Base-by-base conservation (phyloP, 1,140 invertebrate genomes). In the Nephotettix cincticeps region DNA sequence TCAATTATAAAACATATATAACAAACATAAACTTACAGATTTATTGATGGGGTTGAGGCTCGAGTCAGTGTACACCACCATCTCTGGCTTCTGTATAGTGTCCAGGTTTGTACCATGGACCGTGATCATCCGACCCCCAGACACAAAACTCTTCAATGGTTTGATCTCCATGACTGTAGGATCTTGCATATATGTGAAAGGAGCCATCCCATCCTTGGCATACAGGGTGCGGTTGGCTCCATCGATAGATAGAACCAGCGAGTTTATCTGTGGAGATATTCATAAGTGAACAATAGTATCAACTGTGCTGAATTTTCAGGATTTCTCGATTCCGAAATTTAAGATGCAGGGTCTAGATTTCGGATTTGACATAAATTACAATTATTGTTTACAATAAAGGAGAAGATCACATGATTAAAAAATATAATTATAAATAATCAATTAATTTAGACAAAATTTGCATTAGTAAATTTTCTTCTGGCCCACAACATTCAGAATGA, bases 81-180 rank as follows among this genome's bases (percentile, higher is more conserved):
- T 93, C 79, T 94, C 89, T 0, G 94, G 95, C 76, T 93, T 93
- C 78, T 95, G 93, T 76, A 98, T 93, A 0, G 93, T 94, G 77
- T 95, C 89, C 28, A 98, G 85, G 81, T 97, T 92, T 58, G 93
- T 94, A 0, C 96, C 96, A 79, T 95, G 93, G 0, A 98, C 93
- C 43, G 92, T 95, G 36, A 99, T 90, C 84, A 95, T 92, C 69
- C 95, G 87, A 11, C 97, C 97, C 71, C 97, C 97, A 75, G 94
- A 95, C 3, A 88, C 89, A 83, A 95, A 95, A 80, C 93, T 95
- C 72, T 89, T 89, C 17, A 95, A 76, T 4, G 93, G 93, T 82
- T 96, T 96, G 32, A 95, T 94, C 83, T 95, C 93, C 87, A 93
- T 91, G 66, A 99, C 93, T 0, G 90, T 93, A n/a, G 96, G 96